Base-by-base conservation (phyloP, 2,888 invertebrate genomes). In the Tetrapedia diversipes region DNA sequence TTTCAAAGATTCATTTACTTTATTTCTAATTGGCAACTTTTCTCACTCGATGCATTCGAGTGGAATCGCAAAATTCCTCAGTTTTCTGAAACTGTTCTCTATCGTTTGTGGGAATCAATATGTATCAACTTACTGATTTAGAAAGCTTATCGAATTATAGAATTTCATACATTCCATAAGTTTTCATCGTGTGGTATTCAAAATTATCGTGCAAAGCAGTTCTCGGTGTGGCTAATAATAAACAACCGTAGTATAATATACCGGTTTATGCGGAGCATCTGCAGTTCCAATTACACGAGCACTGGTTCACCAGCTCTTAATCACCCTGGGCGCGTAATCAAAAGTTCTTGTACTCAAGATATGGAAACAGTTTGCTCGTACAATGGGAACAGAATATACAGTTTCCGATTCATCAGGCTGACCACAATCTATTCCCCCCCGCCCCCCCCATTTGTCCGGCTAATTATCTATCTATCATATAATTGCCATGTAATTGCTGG, bases 301-400 rank as follows among this genome's bases (percentile, higher is more conserved):
- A 34, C 11, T 16, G 14, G 11, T 34, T n/a, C n/a, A 6, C 24
- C 34, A 45, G 54, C 54, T 43, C 34, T 65, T 54, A n/a, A 65
- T 65, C 65, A 65, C 34, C 54, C 14, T n/a, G 2, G 32, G 4
- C 32, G 1, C 24, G 54, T 54, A 45, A 65, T 65, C 34, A 54
- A 34, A 45, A 54, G 65, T 65, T 65, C 54, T 65, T 65, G 34
- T 27, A 43, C 19, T 24, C 24, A 43, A 54, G 54, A 27, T 45
- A 43, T 37, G 65, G 56, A n/a, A 66, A 66, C 56, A 47, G 45
- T 47, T 56, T 43, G 10, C 34, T 16, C 10, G 34, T 27, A 54
- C 34, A 54, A 54, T 43, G 32, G 54, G 22, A 65, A 41, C 54
- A 54, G 65, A n/a, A 34, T 49, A 16, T 8, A 24, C 16, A 54